Conservation (phyloP, 2,888 invertebrate genomes). For the Acanthosepion pharaonis region DNA sequence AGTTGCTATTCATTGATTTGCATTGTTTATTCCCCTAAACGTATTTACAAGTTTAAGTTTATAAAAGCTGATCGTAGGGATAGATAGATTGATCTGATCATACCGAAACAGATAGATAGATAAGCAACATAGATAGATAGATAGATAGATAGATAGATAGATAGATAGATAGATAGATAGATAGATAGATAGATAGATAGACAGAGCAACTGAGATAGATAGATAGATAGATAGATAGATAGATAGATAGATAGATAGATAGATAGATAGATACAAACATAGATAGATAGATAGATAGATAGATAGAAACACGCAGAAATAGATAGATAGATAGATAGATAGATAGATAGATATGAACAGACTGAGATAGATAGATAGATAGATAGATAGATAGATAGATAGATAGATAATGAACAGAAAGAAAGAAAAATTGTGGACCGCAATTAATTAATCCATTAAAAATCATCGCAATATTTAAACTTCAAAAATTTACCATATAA, state of each 20-base stretch:
- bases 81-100: no score
- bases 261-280: no score
- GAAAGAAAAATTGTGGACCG: background rate
- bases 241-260: background rate
- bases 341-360: background rate
- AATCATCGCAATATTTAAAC: background rate
- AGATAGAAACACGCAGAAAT: background rate
- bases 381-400: no score
- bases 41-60: no score
- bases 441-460: background rate
- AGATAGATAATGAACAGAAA: no score
- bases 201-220: background rate
- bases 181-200: background rate
- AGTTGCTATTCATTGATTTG: background rate
- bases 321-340: background rate
- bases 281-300: background rate
- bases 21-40: no score
- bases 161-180: background rate
- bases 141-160: no score
- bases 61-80: no score
- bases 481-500: background rate
- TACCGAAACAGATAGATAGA: no score
- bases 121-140: no score
- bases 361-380: no score
- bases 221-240: background rate